phyloP scores from a whole-genome alignment of 2,888 invertebrate species.

The Campoletis raptor region DNA sequence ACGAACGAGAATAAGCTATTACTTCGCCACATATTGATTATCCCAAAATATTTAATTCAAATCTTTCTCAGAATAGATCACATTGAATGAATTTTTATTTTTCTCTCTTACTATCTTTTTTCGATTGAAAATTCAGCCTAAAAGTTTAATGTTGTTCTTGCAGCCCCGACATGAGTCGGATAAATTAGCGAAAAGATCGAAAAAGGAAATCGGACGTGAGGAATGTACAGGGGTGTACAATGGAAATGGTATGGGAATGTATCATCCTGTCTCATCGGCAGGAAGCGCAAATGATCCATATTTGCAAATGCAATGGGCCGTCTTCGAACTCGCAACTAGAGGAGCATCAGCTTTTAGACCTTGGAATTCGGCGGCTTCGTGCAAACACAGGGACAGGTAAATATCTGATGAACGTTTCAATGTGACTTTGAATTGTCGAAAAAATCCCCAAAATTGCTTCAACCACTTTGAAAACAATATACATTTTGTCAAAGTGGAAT shows the following conservation, averaged over 20 bases:
- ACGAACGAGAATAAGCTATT: neutral
- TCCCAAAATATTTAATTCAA: slow-evolving; percentile 25
- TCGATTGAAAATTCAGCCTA: neutral
- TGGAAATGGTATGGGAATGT: slow-evolving; percentile 81
- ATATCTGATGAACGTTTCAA: neutral
- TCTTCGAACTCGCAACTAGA: slow-evolving; percentile 82
- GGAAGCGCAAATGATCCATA: slow-evolving; percentile 79
- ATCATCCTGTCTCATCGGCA: slow-evolving; percentile 79
- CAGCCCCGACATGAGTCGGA: slow-evolving; percentile 82
- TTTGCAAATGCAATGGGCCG: slow-evolving; percentile 83
- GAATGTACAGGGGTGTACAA: slow-evolving; percentile 81
- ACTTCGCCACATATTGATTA: slow-evolving; percentile 37
- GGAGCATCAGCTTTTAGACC: slow-evolving; percentile 84
- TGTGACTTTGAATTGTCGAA: neutral
- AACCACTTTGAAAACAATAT: neutral
- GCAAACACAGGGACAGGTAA: slow-evolving; percentile 84
- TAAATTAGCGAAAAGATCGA: slow-evolving; percentile 80
- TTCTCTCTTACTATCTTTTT: too few relatives aligned
- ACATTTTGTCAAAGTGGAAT: neutral
- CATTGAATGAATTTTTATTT: neutral
- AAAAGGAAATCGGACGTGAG: slow-evolving; percentile 82
- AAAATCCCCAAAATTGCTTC: neutral
- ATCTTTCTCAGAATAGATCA: slow-evolving; percentile 12
- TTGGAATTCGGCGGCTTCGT: slow-evolving; percentile 82
- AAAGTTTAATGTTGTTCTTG: slow-evolving; percentile 49